Evolutionary conservation across 2,113 vertebrate species (phyloP).

Genomic region (Pogonocichla stellata): DNA sequence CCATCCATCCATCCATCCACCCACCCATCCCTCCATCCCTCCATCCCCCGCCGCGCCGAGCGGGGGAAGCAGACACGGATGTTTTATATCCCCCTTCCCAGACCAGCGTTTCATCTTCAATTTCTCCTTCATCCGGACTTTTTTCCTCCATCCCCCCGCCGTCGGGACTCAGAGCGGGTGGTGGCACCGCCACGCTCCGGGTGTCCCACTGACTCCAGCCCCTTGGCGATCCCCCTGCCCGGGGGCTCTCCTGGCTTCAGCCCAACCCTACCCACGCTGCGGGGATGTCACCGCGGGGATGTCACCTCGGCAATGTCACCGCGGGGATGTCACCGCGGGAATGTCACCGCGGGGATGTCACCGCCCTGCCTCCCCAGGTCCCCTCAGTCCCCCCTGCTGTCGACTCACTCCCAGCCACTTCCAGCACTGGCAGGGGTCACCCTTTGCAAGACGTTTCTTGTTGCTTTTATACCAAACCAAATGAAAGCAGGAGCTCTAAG

Average conservation of each 20-base stretch:
- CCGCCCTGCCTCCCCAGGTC: not conserved
- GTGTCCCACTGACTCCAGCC: not conserved
- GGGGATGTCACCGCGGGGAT: not conserved
- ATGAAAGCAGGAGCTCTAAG: not conserved
- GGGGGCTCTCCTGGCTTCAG: not conserved
- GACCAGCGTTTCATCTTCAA: not conserved
- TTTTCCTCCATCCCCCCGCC: fast-evolving
- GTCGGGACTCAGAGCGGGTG: fast-evolving
- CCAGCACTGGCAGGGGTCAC: not conserved
- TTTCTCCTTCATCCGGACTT: not conserved
- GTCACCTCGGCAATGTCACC: not conserved
- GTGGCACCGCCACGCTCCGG: fast-evolving
- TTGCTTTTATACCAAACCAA: not conserved
- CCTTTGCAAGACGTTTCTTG: not conserved
- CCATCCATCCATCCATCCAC: too few species aligned
- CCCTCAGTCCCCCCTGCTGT: not conserved
- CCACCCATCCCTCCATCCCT: not conserved
- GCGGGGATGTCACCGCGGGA: not conserved
- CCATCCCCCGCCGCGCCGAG: not conserved
- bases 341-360: not conserved
- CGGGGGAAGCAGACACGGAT: fast-evolving
- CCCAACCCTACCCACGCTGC: not conserved
- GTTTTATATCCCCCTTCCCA: not conserved
- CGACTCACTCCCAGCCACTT: too few species aligned
- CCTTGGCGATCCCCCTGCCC: fast-evolving